Conservation (phyloP, 2,113 vertebrate species). For the Anoplopoma fimbria region DNA sequence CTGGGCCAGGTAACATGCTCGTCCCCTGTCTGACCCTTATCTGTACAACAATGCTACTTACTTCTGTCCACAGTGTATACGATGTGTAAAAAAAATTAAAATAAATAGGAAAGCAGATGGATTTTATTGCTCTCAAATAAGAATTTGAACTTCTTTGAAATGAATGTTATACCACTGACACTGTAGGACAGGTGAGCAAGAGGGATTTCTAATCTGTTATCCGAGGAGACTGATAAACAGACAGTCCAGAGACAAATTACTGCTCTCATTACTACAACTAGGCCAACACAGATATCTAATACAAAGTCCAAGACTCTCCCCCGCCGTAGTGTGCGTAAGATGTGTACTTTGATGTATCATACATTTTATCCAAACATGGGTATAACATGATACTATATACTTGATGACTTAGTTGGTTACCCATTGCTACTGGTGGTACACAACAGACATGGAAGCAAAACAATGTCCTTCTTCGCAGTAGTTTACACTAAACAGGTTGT, state of each 20-base stretch:
- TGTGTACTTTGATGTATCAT: not conserved
- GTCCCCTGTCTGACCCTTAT: conserved; percentile 46
- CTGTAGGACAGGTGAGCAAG: not conserved
- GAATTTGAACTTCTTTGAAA: not conserved
- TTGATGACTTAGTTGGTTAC: not conserved
- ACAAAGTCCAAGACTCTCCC: not conserved
- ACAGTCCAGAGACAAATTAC: conserved; percentile 14
- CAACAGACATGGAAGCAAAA: not conserved
- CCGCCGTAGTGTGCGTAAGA: not conserved
- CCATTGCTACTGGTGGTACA: not conserved
- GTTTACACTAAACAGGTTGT: not conserved
- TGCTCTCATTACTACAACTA: conserved; percentile 37
- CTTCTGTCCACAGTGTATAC: conserved; percentile 4
- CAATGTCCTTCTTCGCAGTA: not conserved
- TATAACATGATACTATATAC: not conserved
- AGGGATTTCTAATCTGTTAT: conserved; percentile 54
- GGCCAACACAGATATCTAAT: conserved; percentile 22
- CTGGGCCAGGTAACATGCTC: conserved; percentile 53
- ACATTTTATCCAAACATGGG: not conserved
- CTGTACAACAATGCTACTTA: conserved; percentile 6
- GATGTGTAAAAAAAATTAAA: not conserved
- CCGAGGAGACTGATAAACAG: conserved; percentile 18
- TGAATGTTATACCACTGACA: not conserved
- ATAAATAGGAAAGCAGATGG: not conserved
- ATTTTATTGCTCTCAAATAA: not conserved